These are phyloP conservation scores for Auanema sp. DNA, from an alignment of 2,888 invertebrate species.

Conservation along the genomic window DNA sequence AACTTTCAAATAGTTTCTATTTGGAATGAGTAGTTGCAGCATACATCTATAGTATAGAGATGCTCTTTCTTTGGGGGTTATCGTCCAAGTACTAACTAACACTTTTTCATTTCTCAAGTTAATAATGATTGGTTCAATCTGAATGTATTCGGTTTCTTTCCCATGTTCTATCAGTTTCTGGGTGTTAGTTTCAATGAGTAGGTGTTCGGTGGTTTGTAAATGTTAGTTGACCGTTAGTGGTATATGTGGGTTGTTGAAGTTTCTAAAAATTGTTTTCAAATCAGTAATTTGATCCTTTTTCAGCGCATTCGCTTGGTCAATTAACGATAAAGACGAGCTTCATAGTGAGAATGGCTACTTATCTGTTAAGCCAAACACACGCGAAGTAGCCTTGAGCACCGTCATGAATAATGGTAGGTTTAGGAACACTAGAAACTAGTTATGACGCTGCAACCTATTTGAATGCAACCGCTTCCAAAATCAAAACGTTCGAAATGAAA, in stretches of 20 bases:
- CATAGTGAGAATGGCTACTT: conserved; percentile 63
- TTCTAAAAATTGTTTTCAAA: not conserved
- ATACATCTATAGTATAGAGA: too few species aligned
- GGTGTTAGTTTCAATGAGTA: not conserved
- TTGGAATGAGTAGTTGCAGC: too few species aligned
- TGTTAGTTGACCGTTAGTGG: not conserved
- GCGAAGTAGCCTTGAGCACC: conserved; percentile 59
- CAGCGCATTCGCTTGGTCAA: conserved; percentile 64
- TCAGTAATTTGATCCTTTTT: conserved; percentile 4
- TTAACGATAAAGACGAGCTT: conserved; percentile 60
- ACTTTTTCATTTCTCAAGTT: too few species aligned
- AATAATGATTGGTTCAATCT: too few species aligned
- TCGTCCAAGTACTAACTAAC: too few species aligned
- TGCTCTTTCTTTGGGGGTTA: too few species aligned
- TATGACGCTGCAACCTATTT: not conserved
- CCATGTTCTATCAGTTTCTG: too few species aligned
- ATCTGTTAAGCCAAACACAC: conserved; percentile 53
- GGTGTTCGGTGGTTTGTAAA: not conserved
- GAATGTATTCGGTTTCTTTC: too few species aligned
- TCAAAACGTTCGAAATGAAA: too few species aligned
- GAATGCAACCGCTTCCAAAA: too few species aligned
- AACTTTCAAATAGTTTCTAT: too few species aligned
- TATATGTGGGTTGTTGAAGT: conserved; percentile 7
- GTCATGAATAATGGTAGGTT: conserved; percentile 62
- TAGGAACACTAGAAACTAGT: not conserved